Percentiles rank a stretch among this genome's conserved stretches.
These are phyloP conservation scores for Cheiracanthium punctorium DNA, from an alignment of 2,888 invertebrate genomes.

Conservation along the genomic window DNA sequence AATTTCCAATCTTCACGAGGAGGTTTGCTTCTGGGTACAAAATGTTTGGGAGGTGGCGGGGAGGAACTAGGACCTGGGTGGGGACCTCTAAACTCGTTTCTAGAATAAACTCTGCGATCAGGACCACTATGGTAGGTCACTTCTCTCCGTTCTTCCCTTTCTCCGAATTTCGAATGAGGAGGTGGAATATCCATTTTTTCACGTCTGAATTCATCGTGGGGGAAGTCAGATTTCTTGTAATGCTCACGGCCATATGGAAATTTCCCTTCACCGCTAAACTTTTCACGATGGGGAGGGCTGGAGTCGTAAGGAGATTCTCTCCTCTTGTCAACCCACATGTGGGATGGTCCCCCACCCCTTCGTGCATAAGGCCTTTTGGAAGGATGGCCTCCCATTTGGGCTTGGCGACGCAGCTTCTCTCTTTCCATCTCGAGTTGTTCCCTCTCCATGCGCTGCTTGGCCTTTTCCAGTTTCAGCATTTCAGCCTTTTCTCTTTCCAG, in stretches of 20 bases:
- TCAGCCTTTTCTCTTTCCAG: constrained; percentile 84
- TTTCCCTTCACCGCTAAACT: constrained; percentile 26
- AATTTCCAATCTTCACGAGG: constrained; percentile 62
- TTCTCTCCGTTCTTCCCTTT: constrained; percentile 45
- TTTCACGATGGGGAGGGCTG: constrained; percentile 15
- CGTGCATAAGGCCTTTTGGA: constrained; percentile 49
- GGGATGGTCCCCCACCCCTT: constrained; percentile 48
- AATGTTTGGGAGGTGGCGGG: constrained; percentile 27
- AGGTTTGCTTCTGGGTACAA: constrained; percentile 34
- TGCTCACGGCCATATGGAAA: constrained; percentile 47
- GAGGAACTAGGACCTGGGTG: constrained; percentile 39
- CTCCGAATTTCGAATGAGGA: constrained; percentile 38
- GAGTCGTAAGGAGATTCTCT: constrained; percentile 31
- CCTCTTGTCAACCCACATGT: constrained; percentile 50
- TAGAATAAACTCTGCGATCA: constrained; percentile 52
- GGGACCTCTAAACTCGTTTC: constrained; percentile 54
- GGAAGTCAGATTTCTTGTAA: constrained; percentile 54
- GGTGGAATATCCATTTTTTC: constrained; percentile 40
- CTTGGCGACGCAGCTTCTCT: constrained; percentile 51
- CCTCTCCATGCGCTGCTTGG: constrained; percentile 77
- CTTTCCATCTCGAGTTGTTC: constrained; percentile 76
- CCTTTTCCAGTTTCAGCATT: constrained; percentile 87
- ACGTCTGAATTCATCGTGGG: constrained; percentile 46
- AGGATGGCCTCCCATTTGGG: constrained; percentile 12
- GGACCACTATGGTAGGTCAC: constrained; percentile 55